Conservation (phyloP, 1,140 invertebrate species). For the Marisa cornuarietis region DNA sequence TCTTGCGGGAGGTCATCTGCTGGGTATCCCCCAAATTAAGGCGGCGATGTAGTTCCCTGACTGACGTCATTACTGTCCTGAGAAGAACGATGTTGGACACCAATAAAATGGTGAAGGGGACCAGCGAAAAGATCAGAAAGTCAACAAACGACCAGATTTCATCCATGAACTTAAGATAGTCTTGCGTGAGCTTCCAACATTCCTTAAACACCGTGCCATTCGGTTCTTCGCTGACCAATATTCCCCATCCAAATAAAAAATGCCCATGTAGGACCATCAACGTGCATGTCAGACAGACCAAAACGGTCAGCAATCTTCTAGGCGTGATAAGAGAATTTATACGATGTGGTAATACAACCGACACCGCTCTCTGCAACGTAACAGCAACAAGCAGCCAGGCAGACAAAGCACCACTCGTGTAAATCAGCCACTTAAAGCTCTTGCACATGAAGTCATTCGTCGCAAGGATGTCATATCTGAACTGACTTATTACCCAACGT, state of each 20-base stretch:
- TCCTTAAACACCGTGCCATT: too few relatives aligned
- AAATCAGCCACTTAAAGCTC: background rate
- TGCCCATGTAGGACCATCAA: background rate
- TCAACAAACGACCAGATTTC: background rate
- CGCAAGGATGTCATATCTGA: background rate
- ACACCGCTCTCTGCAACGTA: background rate
- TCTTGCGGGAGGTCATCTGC: background rate
- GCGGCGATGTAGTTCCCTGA: background rate
- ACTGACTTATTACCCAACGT: background rate
- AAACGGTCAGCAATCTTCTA: background rate
- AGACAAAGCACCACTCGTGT: background rate
- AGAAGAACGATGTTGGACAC: constrained; percentile 3
- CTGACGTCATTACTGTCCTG: background rate
- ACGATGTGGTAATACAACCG: background rate
- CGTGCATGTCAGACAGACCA: background rate
- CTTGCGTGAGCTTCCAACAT: too few relatives aligned
- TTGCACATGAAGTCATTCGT: background rate
- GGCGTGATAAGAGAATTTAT: background rate
- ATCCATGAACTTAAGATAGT: too few relatives aligned
- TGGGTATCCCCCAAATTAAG: background rate
- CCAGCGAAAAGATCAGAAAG: background rate
- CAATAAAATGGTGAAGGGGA: background rate
- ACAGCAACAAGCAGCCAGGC: background rate
- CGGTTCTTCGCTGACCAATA: too few relatives aligned
- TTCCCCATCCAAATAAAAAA: background rate